Percentiles rank a stretch among this genome's conserved stretches.
These are phyloP conservation scores for Malacosoma neustria DNA, from an alignment of 2,888 invertebrate species.

Conservation along the genomic window DNA sequence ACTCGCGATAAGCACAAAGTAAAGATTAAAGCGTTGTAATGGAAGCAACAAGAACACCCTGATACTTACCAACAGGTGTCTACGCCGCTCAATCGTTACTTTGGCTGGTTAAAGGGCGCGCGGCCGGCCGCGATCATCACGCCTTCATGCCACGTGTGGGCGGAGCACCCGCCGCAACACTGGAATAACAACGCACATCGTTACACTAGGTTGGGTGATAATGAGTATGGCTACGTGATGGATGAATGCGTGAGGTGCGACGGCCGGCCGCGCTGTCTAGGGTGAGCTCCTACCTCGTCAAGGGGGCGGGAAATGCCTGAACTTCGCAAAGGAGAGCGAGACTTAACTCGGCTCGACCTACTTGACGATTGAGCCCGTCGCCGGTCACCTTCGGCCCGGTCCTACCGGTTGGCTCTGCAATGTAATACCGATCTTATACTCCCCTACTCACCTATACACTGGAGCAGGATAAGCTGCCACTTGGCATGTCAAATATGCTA, in stretches of 20 bases:
- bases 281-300: conserved; percentile 79
- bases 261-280: conserved; percentile 37
- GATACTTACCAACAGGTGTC: conserved; percentile 73
- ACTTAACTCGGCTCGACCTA: conserved; percentile 53
- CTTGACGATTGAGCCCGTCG: conserved; percentile 75
- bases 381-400: conserved; percentile 80
- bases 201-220: conserved; percentile 53
- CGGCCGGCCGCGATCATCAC: conserved; percentile 71
- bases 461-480: conserved; percentile 82
- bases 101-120: conserved; percentile 55
- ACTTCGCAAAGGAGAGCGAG: conserved; percentile 84
- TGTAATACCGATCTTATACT: conserved; percentile 40
- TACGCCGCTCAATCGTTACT: conserved; percentile 70
- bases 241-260: conserved; percentile 66
- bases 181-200: conserved; percentile 70
- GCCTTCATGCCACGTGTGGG: conserved; percentile 61
- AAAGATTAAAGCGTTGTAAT: conserved; percentile 69
- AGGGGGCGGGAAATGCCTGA: conserved; percentile 85
- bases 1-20: conserved; percentile 68
- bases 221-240: conserved; percentile 58
- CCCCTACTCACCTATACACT: conserved; percentile 78
- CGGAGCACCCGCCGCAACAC: conserved; percentile 59
- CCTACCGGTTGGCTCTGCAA: conserved; percentile 82
- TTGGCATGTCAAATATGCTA: conserved; percentile 79
- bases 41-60: conserved; percentile 72